Percentiles rank a stretch among this genome's conserved stretches.
phyloP scores from a whole-genome alignment of 2,797 vertebrate species.

The Cynodonichthys magdalenae region DNA sequence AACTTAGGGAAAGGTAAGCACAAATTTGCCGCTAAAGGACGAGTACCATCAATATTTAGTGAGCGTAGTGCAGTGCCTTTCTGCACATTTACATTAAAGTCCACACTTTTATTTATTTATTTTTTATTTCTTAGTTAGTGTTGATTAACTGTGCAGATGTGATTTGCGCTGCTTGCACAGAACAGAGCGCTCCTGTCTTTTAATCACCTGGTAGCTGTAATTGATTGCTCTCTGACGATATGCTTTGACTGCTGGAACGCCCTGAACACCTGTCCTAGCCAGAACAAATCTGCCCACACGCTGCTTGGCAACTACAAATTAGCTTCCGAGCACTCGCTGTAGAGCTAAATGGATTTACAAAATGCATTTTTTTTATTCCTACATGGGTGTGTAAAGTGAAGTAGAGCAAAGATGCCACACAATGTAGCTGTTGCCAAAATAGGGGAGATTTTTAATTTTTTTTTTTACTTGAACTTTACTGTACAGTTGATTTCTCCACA shows the following conservation, averaged over 20 bases:
- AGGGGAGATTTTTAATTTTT: neutral
- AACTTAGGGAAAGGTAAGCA: too few relatives aligned
- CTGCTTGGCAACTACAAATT: constrained; percentile 47
- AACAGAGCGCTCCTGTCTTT: constrained; percentile 9
- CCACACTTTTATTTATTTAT: too few relatives aligned
- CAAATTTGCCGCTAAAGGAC: too few relatives aligned
- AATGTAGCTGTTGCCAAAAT: neutral
- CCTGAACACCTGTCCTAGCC: constrained; percentile 35
- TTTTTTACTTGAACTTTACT: neutral
- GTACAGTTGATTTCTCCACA: constrained; percentile 1
- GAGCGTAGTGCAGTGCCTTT: too few relatives aligned
- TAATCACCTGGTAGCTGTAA: constrained; percentile 25
- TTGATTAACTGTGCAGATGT: neutral
- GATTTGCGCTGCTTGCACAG: neutral
- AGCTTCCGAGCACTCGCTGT: neutral
- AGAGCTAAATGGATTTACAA: constrained; percentile 7
- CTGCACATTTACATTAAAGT: neutral
- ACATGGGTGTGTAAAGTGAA: neutral
- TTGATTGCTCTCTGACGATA: constrained; percentile 18
- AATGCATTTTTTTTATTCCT: constrained; percentile 6
- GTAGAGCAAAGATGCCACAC: neutral
- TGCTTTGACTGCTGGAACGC: constrained; percentile 13
- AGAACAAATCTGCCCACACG: constrained; percentile 15
- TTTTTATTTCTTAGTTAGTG: too few relatives aligned
- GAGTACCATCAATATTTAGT: too few relatives aligned